These are phyloP conservation scores for Operophtera brumata DNA, from an alignment of 2,888 invertebrate species.

Conservation along the genomic window DNA sequence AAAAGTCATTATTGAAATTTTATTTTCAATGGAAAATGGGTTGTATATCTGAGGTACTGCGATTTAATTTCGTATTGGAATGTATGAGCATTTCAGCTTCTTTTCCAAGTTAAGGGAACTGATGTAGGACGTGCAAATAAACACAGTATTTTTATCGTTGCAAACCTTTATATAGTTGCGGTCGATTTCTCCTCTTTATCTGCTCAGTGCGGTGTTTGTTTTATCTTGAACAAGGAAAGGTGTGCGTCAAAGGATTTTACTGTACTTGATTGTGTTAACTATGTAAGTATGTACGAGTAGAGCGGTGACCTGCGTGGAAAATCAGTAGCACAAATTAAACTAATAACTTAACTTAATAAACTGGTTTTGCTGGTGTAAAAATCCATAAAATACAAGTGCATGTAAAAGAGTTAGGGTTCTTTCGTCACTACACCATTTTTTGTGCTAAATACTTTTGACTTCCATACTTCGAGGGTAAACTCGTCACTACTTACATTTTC, in stretches of 20 bases:
- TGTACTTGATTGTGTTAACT: slow-evolving; percentile 46
- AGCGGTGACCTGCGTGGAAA: slow-evolving; percentile 6
- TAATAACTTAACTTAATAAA: background rate
- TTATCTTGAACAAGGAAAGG: slow-evolving; percentile 75
- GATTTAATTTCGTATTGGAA: slow-evolving; percentile 52
- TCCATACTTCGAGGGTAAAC: too few species aligned
- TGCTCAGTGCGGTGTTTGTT: slow-evolving; percentile 75
- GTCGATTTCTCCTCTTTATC: slow-evolving; percentile 80
- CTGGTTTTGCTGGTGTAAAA: background rate
- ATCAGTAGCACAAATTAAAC: background rate
- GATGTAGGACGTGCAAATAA: slow-evolving; percentile 81
- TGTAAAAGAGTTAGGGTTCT: too few species aligned
- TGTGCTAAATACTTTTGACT: too few species aligned
- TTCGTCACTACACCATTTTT: too few species aligned
- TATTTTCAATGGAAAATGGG: slow-evolving; percentile 44
- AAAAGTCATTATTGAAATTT: slow-evolving; percentile 43
- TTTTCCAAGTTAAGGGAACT: slow-evolving; percentile 57
- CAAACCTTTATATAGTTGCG: slow-evolving; percentile 81
- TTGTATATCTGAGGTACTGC: slow-evolving; percentile 50
- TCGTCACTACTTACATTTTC: too few species aligned
- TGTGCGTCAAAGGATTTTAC: slow-evolving; percentile 57
- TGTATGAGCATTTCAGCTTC: slow-evolving; percentile 46
- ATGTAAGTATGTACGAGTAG: slow-evolving; percentile 1
- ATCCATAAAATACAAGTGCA: too few species aligned
- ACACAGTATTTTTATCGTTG: slow-evolving; percentile 79